Percentiles rank a stretch among this genome's conserved stretches.
Evolutionary conservation across 2,888 invertebrate genomes (phyloP).

Genomic region (Crioceris asparagi): DNA sequence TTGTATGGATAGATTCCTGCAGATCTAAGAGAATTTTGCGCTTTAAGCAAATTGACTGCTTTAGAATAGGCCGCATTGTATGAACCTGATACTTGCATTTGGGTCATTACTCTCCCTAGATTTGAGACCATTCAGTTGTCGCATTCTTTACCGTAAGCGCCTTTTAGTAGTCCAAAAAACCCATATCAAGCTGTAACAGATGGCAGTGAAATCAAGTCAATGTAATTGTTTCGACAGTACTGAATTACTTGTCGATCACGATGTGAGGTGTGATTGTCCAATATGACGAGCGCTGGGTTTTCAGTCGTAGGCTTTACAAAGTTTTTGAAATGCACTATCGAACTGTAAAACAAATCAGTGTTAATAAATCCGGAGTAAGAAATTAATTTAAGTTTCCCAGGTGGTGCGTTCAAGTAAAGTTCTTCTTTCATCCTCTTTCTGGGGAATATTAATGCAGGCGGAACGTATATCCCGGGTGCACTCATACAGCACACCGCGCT

Average conservation of each 20-base stretch:
- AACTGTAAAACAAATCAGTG: conserved; percentile 20
- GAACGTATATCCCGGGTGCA: conserved; percentile 27
- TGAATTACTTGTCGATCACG: conserved; percentile 5
- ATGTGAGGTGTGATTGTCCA: conserved; percentile 11
- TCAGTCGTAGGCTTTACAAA: conserved; percentile 5
- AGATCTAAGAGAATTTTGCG: too few relatives aligned
- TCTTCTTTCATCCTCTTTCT: conserved; percentile 23
- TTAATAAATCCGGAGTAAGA: conserved; percentile 29
- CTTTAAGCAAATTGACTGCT: too few relatives aligned
- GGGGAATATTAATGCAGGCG: conserved; percentile 33
- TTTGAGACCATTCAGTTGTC: too few relatives aligned
- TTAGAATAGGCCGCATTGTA: too few relatives aligned
- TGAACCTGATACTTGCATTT: too few relatives aligned
- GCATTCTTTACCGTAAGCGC: too few relatives aligned
- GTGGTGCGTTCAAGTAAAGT: conserved; percentile 29
- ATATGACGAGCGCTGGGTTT: not conserved
- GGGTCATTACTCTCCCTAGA: too few relatives aligned
- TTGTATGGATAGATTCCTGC: too few relatives aligned
- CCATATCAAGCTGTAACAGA: too few relatives aligned
- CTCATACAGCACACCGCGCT: conserved; percentile 30
- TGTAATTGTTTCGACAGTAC: conserved; percentile 2
- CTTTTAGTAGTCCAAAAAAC: conserved; percentile 12
- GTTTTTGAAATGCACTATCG: conserved; percentile 14
- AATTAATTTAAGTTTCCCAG: conserved; percentile 25
- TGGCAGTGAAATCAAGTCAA: conserved; percentile 6